Evolutionary conservation across 1,140 invertebrate genomes (phyloP), one percentile per base, ranked within the genome.

Genomic region (Nilaparvata lugens): DNA sequence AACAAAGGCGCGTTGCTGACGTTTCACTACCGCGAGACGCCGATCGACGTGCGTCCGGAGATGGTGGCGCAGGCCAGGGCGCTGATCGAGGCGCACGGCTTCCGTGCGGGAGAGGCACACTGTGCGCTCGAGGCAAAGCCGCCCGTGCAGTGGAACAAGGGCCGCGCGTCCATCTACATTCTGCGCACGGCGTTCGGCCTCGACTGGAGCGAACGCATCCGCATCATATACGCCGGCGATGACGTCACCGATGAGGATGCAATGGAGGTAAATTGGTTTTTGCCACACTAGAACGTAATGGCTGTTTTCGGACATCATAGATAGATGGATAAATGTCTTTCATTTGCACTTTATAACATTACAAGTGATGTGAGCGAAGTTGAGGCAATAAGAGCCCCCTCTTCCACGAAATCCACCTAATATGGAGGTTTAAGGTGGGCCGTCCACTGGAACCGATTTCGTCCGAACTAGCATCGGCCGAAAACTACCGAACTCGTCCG

Each of bases 191-290:
- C 90, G 0, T 93, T 93, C 71, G 92, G 91, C 13, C 79, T 93
- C 0, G 91, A 94, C 71, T 95, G 92, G 91, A 88, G 86, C 68
- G 91, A 94, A 71, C 81, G 91, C 52, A 90, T 94, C 58, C 81
- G 89, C 63, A 91, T 93, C 65, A 91, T 95, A 67, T 94, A 93
- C 67, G 91, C 85, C 55, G 92, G 92, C 62, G 92, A 95, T 73
- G 92, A 94, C 75, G 81, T 80, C 13, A 93, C 91, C 0, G 91
- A 95, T 73, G 91, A 95, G 74, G 91, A 94, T 73, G 91, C 92
- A 23, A 93, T 95, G 85, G 78, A 83, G 79, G 90, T 93, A 73
- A 75, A 75, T 73, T 58, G 16, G 18, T n/a, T n/a, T n/a, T n/a
- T n/a, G n/a, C n/a, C n/a, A n/a, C n/a, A n/a, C n/a, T n/a, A n/a